A percentile compares a stretch with the other conserved stretches of the same genome.
Conservation (phyloP, 2,797 vertebrate genomes). For the Helicolenus hilgendorfi region DNA sequence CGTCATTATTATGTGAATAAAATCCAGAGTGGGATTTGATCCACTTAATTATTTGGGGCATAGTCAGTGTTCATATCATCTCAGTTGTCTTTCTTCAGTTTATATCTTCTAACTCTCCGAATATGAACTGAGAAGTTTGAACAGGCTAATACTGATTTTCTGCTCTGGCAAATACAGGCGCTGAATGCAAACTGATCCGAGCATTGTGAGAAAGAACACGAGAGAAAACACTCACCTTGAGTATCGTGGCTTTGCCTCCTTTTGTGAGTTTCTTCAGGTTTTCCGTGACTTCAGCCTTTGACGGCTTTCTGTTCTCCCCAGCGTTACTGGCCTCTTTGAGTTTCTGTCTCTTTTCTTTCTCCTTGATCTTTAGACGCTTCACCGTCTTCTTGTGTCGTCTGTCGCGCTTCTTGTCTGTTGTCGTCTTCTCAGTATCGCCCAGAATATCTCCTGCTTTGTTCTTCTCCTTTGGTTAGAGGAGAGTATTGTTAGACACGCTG, state of each 20-base stretch:
- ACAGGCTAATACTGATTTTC: neutral
- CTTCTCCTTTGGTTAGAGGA: slow-evolving; percentile 89
- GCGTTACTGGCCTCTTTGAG: slow-evolving; percentile 88
- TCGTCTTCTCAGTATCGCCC: slow-evolving; percentile 93
- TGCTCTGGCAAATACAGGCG: neutral
- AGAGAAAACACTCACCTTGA: slow-evolving; percentile 91
- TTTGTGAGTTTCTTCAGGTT: slow-evolving; percentile 93
- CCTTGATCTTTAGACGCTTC: slow-evolving; percentile 91
- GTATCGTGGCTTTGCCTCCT: slow-evolving; percentile 92
- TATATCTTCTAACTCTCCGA: neutral
- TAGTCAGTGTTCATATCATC: neutral
- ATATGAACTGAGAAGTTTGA: neutral
- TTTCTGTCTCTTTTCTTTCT: slow-evolving; percentile 91
- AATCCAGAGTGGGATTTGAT: neutral
- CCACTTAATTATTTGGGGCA: neutral
- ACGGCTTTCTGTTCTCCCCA: slow-evolving; percentile 84
- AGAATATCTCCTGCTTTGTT: slow-evolving; percentile 95
- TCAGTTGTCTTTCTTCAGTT: neutral
- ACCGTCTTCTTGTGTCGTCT: slow-evolving; percentile 93
- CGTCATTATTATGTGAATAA: neutral
- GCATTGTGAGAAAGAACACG: neutral
- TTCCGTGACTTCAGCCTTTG: slow-evolving; percentile 88
- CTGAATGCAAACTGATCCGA: neutral
- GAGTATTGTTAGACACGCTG: slow-evolving; percentile 15
- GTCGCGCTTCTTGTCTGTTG: slow-evolving; percentile 96